Percentiles rank a stretch among this genome's conserved stretches.
Evolutionary conservation across 2,888 invertebrate species (phyloP).

Genomic region (Stenurella melanura): DNA sequence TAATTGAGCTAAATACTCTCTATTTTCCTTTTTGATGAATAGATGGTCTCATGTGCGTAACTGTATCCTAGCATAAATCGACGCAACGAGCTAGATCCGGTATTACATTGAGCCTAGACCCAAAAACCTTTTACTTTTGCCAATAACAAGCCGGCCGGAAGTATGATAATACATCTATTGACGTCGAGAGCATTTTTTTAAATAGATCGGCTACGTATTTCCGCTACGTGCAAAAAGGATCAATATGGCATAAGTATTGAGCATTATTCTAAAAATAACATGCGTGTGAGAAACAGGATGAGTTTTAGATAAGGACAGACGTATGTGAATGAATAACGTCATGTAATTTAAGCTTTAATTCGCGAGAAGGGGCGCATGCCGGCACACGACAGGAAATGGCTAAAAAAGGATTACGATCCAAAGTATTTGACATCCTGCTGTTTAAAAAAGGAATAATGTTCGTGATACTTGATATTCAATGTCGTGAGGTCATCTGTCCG

Average conservation of each 20-base stretch:
- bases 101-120: background rate
- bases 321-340: constrained; percentile 19
- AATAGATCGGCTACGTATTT: constrained; percentile 31
- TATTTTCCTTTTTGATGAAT: background rate
- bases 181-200: constrained; percentile 20
- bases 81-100: background rate
- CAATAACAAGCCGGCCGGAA: background rate
- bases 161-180: constrained; percentile 11
- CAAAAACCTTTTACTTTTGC: constrained; percentile 1
- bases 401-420: constrained; percentile 40
- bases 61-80: background rate
- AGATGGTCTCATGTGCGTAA: background rate
- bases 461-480: constrained; percentile 38
- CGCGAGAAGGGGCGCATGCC: constrained; percentile 16
- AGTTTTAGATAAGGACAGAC: background rate
- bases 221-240: constrained; percentile 39
- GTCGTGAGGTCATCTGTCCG: constrained; percentile 26
- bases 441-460: constrained; percentile 17
- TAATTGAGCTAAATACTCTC: background rate
- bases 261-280: constrained; percentile 30
- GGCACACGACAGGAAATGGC: constrained; percentile 44
- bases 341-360: constrained; percentile 38
- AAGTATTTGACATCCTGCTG: constrained; percentile 38
- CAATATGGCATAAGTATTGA: constrained; percentile 18
- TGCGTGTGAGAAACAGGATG: constrained; percentile 19